These are phyloP conservation scores for Lycocerus yunnanus DNA, from an alignment of 2,888 invertebrate genomes.

Conservation along the genomic window DNA sequence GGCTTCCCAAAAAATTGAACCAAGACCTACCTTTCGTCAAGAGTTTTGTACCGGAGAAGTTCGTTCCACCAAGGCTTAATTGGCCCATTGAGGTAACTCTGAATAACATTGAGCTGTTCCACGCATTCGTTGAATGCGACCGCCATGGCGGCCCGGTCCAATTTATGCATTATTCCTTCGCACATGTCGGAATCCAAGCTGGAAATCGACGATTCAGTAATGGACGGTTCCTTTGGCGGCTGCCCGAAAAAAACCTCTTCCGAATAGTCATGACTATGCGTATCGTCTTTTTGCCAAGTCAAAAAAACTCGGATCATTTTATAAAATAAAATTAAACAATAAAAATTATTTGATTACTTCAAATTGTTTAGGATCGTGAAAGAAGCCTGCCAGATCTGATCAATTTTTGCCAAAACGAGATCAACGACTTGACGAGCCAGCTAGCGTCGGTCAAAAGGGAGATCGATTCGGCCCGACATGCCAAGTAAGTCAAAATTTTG, in stretches of 20 bases:
- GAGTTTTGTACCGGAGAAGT: slow-evolving; percentile 5
- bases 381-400: slow-evolving; percentile 42
- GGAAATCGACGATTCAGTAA: background rate
- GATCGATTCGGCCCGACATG: background rate
- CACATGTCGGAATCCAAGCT: background rate
- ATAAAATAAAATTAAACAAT: background rate
- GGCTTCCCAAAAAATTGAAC: background rate
- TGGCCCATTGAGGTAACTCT: slow-evolving; percentile 21
- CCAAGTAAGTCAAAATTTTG: slow-evolving; percentile 33
- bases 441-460: slow-evolving; percentile 16
- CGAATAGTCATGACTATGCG: background rate
- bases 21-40: slow-evolving; percentile 4
- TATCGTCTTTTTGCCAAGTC: slow-evolving; percentile 1
- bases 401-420: slow-evolving; percentile 12
- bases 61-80: slow-evolving; percentile 21
- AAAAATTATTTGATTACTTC: background rate
- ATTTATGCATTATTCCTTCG: background rate
- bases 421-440: slow-evolving; percentile 43
- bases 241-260: background rate
- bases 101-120: slow-evolving; percentile 30
- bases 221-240: background rate
- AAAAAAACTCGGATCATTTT: background rate
- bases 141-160: background rate
- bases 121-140: slow-evolving; percentile 21
- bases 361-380: slow-evolving; percentile 37